Base-by-base conservation (phyloP, 92 coral and sea anemone species). In the Blastomussa wellsi region DNA sequence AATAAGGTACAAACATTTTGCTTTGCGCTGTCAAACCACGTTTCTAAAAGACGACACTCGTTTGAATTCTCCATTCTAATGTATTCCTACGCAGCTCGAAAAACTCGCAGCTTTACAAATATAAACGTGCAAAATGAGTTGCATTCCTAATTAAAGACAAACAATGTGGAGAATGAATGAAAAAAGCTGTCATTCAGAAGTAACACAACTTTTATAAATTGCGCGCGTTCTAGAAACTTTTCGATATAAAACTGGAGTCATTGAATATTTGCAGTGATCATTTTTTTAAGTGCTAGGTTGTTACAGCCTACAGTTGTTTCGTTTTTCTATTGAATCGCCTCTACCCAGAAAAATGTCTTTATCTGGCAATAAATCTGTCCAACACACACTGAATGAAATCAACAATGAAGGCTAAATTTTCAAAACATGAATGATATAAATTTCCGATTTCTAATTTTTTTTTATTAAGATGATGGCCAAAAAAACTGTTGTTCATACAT, bases 81-180 rank as follows among this genome's bases (percentile, higher is more conserved):
- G 7, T 79, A 72, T 10, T 79, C 71, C 1, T 4, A n/a, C 15
- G 3, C 41, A 38, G 14, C 26, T 36, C 76, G 65, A 57, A 22
- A 57, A 38, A 38, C 22, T 32, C 6, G 3, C 84, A 67, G 85
- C 65, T 81, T 48, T 51, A 17, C 59, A 68, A 81, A 68, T n/a
- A 33, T 13, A 32, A 36, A 22, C 26, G 22, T n/a, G 15, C 51
- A 49, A 81, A 41, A 31, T 1, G 19, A 24, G 29, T 13, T 8
- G 31, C 36, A 26, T 35, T 31, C 76, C 17, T 65, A 64, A 47
- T 81, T 69, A 33, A 81, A 81, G 32, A 31, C 77, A 81, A 81
- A 69, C 68, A 70, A 0, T 0, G 22, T 51, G 33, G 1, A 11
- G 47, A 70, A 33, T 70, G n/a, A 36, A 41, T 37, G 47, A 35